These are phyloP conservation scores for Naja naja DNA, from an alignment of 2,113 vertebrate species.

Conservation along the genomic window DNA sequence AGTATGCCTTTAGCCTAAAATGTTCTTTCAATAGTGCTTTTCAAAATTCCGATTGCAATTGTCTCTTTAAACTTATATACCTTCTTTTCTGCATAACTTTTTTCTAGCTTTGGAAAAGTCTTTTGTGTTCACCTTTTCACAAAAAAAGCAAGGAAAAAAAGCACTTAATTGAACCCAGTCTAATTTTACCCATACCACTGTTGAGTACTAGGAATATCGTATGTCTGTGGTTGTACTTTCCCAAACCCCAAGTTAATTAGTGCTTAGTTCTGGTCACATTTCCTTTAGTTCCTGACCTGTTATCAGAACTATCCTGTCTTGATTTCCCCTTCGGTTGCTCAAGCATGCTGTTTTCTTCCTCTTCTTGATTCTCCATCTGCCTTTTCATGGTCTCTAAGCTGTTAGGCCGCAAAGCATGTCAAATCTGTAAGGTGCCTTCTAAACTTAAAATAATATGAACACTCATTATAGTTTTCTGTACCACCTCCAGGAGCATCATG, in stretches of 20 bases:
- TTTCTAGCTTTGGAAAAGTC: background rate
- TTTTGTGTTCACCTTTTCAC: background rate
- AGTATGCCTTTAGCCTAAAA: background rate
- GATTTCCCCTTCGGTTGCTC: background rate
- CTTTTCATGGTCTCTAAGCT: background rate
- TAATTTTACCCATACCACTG: background rate
- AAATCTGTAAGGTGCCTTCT: background rate
- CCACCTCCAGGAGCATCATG: background rate
- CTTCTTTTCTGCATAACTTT: background rate
- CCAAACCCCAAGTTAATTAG: background rate
- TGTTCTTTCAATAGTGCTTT: background rate
- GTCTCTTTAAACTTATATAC: background rate
- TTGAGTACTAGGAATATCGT: background rate
- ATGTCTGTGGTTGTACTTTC: background rate
- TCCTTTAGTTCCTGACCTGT: background rate
- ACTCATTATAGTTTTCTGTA: background rate
- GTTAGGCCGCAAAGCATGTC: background rate
- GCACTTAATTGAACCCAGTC: background rate
- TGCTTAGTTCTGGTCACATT: background rate
- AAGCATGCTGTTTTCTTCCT: background rate
- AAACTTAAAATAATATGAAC: background rate
- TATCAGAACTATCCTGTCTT: background rate
- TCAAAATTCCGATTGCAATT: background rate
- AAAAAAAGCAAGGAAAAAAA: background rate
- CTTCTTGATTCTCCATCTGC: background rate